Evolutionary conservation across 2,113 vertebrate species (phyloP).

Genomic region (Nettapus auritus): DNA sequence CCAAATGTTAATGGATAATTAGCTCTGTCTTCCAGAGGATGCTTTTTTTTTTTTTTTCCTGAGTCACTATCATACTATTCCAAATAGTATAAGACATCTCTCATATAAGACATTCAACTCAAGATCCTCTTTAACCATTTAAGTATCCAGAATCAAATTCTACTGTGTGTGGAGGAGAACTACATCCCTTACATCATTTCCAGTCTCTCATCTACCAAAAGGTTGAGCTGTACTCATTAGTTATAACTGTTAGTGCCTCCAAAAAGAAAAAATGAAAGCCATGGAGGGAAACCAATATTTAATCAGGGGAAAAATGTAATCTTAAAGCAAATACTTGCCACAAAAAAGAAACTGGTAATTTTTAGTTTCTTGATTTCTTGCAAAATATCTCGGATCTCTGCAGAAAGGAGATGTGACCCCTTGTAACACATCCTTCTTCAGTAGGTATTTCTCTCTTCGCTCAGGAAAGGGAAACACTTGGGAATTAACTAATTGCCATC

Average conservation of each 20-base stretch:
- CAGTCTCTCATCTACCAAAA: not conserved
- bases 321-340: not conserved
- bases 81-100: too few species aligned
- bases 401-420: not conserved
- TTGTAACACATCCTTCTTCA: not conserved
- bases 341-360: not conserved
- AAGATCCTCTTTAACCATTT: slow-evolving; percentile 1
- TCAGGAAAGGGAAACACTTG: not conserved
- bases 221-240: not conserved
- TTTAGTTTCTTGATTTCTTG: not conserved
- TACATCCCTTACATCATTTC: not conserved
- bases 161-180: not conserved
- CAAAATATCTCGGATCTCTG: not conserved
- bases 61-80: slow-evolving; percentile 16
- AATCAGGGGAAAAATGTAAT: not conserved
- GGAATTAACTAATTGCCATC: rapidly evolving
- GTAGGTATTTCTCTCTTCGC: not conserved
- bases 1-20: slow-evolving; percentile 61
- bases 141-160: not conserved
- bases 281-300: not conserved
- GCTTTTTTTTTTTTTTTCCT: not conserved
- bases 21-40: slow-evolving; percentile 42
- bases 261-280: not conserved
- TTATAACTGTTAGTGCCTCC: not conserved
- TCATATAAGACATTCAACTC: not conserved